Base-by-base conservation (phyloP, 2,113 vertebrate genomes). In the Alligator sinensis region DNA sequence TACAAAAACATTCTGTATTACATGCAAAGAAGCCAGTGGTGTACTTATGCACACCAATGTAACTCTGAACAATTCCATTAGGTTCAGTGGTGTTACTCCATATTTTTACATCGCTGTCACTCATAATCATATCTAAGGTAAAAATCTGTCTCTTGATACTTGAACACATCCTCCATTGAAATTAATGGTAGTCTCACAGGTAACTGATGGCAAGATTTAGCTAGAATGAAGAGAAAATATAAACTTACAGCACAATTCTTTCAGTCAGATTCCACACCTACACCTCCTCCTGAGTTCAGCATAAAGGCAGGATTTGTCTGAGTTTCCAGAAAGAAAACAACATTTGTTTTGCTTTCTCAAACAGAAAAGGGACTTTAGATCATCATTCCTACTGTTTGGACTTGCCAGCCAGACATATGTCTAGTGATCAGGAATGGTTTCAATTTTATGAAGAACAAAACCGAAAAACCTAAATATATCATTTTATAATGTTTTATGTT, bases 321-420 rank as follows among this genome's bases (percentile, higher is more conserved):
- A 17, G 13, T 84, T 95, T 96, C 93, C 96, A 96, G 95, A 95
- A 89, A 96, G 95, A 94, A 88, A 82, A 91, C 93, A 93, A 93
- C 96, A 94, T 93, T 84, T 89, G 80, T 54, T 54, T 96, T 96
- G 90, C 94, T 84, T 96, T 85, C 8, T 93, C 90, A 94, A 95
- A 96, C 94, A 54, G 77, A 89, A 96, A 93, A 94, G 78, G 88
- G 24, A 91, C 88, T 95, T 96, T 93, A 75, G 84, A 89, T 91
- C 16, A 84, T 66, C 90, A 63, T 95, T 93, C 77, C 64, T 22
- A 82, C 62, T 89, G 88, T 82, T 89, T 88, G 89, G 87, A 81
- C 77, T 91, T 88, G 38, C 83, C 80, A 92, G 77, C 63, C 87
- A 87, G 90, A 87, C 82, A 60, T 72, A 30, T 30, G 24, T 64